Conservation (phyloP, 2,797 vertebrate genomes). For the Momotus momota region DNA sequence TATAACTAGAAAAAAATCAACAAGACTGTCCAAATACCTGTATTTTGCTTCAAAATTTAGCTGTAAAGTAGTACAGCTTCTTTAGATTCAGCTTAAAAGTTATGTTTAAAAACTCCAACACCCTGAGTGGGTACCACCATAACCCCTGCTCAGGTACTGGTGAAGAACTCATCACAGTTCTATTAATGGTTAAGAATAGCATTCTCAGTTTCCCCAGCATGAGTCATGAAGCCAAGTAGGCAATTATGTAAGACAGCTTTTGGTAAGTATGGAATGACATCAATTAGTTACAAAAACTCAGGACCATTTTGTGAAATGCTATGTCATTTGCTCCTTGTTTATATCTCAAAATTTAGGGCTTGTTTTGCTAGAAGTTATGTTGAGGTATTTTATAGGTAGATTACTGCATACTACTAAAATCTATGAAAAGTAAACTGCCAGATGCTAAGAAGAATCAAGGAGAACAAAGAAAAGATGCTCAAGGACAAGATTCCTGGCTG, state of each 20-base stretch:
- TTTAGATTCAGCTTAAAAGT: background rate
- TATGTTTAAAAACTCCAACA: background rate
- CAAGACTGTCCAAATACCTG: background rate
- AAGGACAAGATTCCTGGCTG: background rate
- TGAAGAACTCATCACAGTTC: background rate
- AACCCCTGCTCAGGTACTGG: background rate
- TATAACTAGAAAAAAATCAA: background rate
- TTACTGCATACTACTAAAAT: background rate
- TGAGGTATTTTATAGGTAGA: background rate
- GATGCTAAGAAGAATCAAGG: background rate
- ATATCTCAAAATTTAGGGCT: background rate
- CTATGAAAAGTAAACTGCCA: background rate
- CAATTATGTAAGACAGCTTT: background rate
- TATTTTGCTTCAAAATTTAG: background rate
- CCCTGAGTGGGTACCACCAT: background rate
- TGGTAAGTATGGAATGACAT: background rate
- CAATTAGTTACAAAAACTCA: background rate
- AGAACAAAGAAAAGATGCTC: background rate
- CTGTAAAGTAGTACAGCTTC: background rate
- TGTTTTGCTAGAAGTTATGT: background rate
- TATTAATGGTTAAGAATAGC: background rate
- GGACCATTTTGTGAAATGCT: background rate
- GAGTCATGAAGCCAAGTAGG: background rate
- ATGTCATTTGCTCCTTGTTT: background rate
- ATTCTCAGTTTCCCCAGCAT: background rate